Base-by-base conservation (phyloP, 2,888 invertebrate genomes). In the Campoplex capitator region DNA sequence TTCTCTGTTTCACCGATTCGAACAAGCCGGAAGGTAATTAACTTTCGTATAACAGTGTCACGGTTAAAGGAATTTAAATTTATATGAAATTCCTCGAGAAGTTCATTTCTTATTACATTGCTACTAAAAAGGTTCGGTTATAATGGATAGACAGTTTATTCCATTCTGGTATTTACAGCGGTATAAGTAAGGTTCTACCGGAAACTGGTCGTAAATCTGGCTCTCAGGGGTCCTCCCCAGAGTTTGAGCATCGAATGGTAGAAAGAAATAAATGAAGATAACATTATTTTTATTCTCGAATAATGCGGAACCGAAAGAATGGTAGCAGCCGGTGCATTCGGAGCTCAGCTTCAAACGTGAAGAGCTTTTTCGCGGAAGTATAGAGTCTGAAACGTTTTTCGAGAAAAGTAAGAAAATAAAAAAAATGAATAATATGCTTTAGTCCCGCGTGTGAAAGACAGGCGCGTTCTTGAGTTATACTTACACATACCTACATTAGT, bases 41-140 rank as follows among this genome's bases (percentile, higher is more conserved):
- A 89, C 89, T 87, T 87, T 87, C 81, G 87, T 88, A 87, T 83
- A 84, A 83, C 76, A 62, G 80, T 87, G 65, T 82, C 75, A 84
- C 85, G 32, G 32, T 62, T 62, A 32, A 62, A 32, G 62, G 62
- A 62, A 62, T 62, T 62, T 4, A 32, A 62, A 62, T 62, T 62
- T 62, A 32, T 62, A 16, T 62, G 32, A 62, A 62, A 62, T 62
- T 62, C 32, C 62, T 62, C 62, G 32, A 62, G 32, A 62, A 62
- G 62, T 62, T 62, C 3, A 16, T 62, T 32, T 62, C 62, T 62
- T 62, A 62, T 16, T 16, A 16, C 13, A 62, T 62, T 32, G 32
- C 62, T 62, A 62, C 62, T 62, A 62, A 62, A 62, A 32, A 62
- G 62, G 16, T 68, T 68, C n/a, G 67, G 42, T 68, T 42, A 68